These are phyloP conservation scores for Hypsibius dujardini DNA, from an alignment of 1,140 invertebrate species.

Conservation along the genomic window DNA sequence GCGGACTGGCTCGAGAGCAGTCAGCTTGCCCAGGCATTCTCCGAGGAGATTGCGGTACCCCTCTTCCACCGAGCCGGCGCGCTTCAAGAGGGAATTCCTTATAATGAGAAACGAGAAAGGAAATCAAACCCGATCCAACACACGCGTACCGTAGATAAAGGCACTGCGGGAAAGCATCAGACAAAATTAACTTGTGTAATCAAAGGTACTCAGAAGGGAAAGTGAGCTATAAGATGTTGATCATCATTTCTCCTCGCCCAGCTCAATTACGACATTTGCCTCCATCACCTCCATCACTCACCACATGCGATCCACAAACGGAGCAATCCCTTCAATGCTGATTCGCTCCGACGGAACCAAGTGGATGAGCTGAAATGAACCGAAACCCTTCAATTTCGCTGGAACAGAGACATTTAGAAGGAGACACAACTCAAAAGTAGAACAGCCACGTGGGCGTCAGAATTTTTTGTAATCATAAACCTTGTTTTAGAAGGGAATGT, in stretches of 20 bases:
- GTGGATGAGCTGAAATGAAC: background rate
- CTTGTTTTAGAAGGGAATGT: background rate
- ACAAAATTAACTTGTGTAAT: too few relatives aligned
- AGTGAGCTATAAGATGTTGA: too few relatives aligned
- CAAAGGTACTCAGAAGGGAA: too few relatives aligned
- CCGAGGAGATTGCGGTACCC: conserved; percentile 94
- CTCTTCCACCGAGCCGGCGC: conserved; percentile 88
- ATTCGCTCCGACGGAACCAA: background rate
- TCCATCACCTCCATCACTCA: background rate
- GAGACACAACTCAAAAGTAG: too few relatives aligned
- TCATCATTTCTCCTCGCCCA: background rate
- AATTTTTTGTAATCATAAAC: too few relatives aligned
- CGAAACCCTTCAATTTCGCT: too few relatives aligned
- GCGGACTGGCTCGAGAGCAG: conserved; percentile 67
- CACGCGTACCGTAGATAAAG: too few relatives aligned
- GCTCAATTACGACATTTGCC: background rate
- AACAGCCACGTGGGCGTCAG: too few relatives aligned
- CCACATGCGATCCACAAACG: conserved; percentile 14
- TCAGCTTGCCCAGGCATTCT: conserved; percentile 90
- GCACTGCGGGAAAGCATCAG: too few relatives aligned
- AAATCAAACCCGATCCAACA: too few relatives aligned
- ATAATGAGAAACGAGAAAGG: background rate
- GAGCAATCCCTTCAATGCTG: background rate
- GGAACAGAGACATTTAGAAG: too few relatives aligned
- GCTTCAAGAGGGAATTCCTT: conserved; percentile 49